Base-by-base conservation (phyloP, 92 coral and sea anemone genomes). In the Porites evermanni region DNA sequence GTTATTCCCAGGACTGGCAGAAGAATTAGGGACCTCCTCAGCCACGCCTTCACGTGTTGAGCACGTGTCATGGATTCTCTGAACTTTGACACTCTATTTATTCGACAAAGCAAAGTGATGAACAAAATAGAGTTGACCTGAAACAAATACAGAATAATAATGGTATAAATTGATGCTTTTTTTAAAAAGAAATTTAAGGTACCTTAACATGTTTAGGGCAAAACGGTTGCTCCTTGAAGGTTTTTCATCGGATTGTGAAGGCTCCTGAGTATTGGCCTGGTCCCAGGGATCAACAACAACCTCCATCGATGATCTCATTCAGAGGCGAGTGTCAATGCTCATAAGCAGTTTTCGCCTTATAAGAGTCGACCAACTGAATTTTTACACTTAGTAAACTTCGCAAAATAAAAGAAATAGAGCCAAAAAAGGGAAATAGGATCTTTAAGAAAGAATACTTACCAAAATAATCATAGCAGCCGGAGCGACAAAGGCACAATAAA, bases 1-100 rank as follows among this genome's bases (percentile, higher is more conserved):
- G 98, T 96, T 84, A 90, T 60, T 4, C 98, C 98, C 71, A 96
- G 94, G 3, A 96, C 88, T 61, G 98, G 98, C 80, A 96, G 91
- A 24, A 94, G 85, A 12, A 94, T 89, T 0, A 92, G 94, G 14
- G 95, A 84, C 44, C 98, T 94, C 90, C 95, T 93, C 71, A 96
- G 90, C 38, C 98, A 96, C 66, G 95, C 89, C 70, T 90, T 91
- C 65, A 94, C 78, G 58, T 92, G 90, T 21, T 88, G 90, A 23
- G 81, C 91, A 71, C 86, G 90, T 78, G 91, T 80, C 93, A 92
- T 87, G 80, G 74, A 86, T 51, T 91, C 91, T 19, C 83, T 90
- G 87, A 92, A 90, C 67, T 94, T 91, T 61, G 95, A 83, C 29
- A 85, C 90, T 94, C 89, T 90, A 90, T 79, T 91, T 75, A 93